Base-by-base conservation (phyloP, 2,888 invertebrate genomes). In the Orthosia incerta region DNA sequence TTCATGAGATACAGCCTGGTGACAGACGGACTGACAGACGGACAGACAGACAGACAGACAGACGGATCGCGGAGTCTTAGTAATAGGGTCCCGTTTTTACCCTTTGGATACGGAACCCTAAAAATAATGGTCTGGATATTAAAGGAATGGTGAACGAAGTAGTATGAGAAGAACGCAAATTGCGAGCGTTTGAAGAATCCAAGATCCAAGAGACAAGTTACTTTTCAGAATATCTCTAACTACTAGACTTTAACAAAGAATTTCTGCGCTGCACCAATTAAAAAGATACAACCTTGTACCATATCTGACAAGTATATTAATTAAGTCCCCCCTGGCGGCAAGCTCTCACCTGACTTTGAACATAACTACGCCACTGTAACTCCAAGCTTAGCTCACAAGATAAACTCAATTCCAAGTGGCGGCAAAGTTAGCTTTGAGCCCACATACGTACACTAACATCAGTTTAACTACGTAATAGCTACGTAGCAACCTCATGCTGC, bases 341-440 rank as follows among this genome's bases (percentile, higher is more conserved):
- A 69, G 64, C 56, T 67, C 56, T 70, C 55, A 62, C 72, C 57
- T 70, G 74, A 46, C 74, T 63, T 74, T 11, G 16, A 55, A 26
- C 45, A 61, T 46, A 62, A 20, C 51, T 57, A 72, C 53, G 50
- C 20, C 53, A 67, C 48, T 56, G 50, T 39, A 60, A 46, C 61
- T 39, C 50, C 67, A 61, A 70, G 74, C 67, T 62, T 56, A 73
- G n/a, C 79, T 50, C 70, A 68, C 84, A 74, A 83, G 80, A 79
- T 79, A 81, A 79, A 81, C 84, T 79, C 50, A 67, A 79, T 81
- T 67, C 45, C 67, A 50, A 74, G 83, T 73, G 57, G 68, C 51
- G 15, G 53, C 60, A 61, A 74, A 79, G 80, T 83, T 79, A 74
- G 80, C 83, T 83, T 82, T 74, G 66, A 67, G 60, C 62, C 74